A percentile compares a stretch with the other conserved stretches of the same genome.
Evolutionary conservation across 35 echinoderm and acorn worm genomes (phyloP).

Genomic region (Stichopus chloronotus): DNA sequence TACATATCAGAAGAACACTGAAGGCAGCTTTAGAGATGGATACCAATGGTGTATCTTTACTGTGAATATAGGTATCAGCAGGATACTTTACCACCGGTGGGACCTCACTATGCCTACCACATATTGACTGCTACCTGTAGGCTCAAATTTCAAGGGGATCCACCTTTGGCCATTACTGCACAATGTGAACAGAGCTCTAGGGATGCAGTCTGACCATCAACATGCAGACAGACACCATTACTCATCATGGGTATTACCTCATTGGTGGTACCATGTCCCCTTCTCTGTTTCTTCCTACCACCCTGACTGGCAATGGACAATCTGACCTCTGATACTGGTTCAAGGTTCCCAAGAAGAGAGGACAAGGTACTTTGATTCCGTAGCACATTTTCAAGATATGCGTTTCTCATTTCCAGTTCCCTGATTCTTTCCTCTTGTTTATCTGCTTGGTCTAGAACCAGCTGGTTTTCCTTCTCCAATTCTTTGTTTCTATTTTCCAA

Average conservation of each 20-base stretch:
- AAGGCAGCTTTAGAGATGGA: background rate
- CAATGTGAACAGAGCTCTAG: conserved; percentile 71
- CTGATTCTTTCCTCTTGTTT: conserved; percentile 48
- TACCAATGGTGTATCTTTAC: background rate
- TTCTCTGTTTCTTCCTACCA: background rate
- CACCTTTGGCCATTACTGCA: conserved; percentile 65
- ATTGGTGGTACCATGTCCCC: background rate
- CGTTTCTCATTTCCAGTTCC: conserved; percentile 31
- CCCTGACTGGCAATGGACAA: conserved; percentile 14
- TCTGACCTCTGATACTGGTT: background rate
- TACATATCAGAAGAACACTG: background rate
- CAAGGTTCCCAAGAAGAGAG: conserved; percentile 49
- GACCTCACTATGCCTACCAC: background rate
- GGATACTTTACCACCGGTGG: background rate
- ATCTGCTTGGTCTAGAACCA: conserved; percentile 1
- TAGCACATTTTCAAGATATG: conserved; percentile 63
- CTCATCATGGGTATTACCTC: conserved; percentile 47
- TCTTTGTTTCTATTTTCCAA: conserved; percentile 58
- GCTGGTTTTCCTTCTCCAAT: conserved; percentile 44
- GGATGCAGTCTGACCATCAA: conserved; percentile 62
- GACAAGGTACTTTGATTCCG: conserved; percentile 65
- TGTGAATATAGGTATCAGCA: background rate
- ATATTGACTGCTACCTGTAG: background rate
- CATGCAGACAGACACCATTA: conserved; percentile 75
- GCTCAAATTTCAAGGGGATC: background rate